Conservation (phyloP, 2,113 vertebrate genomes). For the Opisthocomus hoazin region DNA sequence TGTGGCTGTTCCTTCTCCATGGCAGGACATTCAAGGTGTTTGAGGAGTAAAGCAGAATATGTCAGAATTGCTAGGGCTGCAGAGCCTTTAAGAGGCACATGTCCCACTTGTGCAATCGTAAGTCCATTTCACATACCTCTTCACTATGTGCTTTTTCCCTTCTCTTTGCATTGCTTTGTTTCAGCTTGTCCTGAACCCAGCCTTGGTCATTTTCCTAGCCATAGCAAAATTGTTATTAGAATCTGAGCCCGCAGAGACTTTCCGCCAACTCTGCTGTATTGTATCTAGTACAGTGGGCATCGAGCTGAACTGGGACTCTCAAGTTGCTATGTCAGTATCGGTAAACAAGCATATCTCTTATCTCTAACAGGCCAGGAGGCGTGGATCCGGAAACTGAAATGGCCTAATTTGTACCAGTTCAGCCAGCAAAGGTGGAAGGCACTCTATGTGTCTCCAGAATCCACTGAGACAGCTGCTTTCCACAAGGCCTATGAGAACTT, state of each 20-base stretch:
- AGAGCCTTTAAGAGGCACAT: neutral
- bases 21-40: neutral
- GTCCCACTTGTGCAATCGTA: neutral
- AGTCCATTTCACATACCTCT: neutral
- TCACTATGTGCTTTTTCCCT: neutral
- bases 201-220: neutral
- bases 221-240: neutral
- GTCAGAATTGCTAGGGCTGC: neutral
- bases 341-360: neutral
- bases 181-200: neutral
- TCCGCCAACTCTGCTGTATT: neutral
- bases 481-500: slow-evolving; percentile 88
- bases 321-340: neutral
- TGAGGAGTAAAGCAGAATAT: neutral
- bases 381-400: slow-evolving; percentile 88
- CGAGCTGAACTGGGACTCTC: neutral
- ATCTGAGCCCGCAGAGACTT: neutral
- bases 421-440: slow-evolving; percentile 82
- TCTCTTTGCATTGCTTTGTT: neutral
- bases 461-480: slow-evolving; percentile 83
- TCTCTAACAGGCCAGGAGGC: slow-evolving; percentile 82
- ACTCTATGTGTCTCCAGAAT: slow-evolving; percentile 70
- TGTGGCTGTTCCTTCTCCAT: neutral
- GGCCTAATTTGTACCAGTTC: slow-evolving; percentile 78
- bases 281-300: neutral